These are phyloP conservation scores for Monochamus alternatus DNA, from an alignment of 2,888 invertebrate species.

Conservation along the genomic window DNA sequence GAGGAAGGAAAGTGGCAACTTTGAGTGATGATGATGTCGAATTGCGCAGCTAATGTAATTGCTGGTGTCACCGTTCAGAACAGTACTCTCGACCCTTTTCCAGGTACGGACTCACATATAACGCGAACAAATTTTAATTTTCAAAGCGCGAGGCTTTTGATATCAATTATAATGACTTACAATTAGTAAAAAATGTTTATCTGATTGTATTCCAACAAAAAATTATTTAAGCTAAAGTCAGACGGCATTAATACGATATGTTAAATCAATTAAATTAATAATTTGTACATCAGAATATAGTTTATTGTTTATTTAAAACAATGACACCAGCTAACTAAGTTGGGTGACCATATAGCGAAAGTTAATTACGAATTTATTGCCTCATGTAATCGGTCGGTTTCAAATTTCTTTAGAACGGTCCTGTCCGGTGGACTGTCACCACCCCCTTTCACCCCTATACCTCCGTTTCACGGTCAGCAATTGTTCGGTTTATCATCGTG, in stretches of 20 bases:
- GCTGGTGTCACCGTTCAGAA: constrained; percentile 54
- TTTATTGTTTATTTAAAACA: too few species aligned
- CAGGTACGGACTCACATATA: constrained; percentile 18
- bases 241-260: too few species aligned
- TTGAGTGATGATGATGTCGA: constrained; percentile 62
- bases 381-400: too few species aligned
- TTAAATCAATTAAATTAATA: too few species aligned
- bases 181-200: too few species aligned
- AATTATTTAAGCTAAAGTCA: too few species aligned
- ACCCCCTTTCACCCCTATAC: constrained; percentile 49
- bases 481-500: constrained; percentile 61
- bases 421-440: constrained; percentile 41
- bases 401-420: neutral
- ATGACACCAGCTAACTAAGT: too few species aligned
- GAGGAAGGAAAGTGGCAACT: constrained; percentile 57
- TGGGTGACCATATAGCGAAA: too few species aligned
- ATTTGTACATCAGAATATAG: too few species aligned
- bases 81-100: constrained; percentile 26
- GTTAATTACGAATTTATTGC: too few species aligned
- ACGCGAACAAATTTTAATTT: constrained; percentile 4
- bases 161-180: too few species aligned
- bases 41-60: constrained; percentile 62
- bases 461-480: constrained; percentile 59
- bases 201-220: too few species aligned
- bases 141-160: neutral